Evolutionary conservation across 2,888 invertebrate species (phyloP), one percentile per base, ranked within the genome.

Genomic region (Monoplex corrugatus): DNA sequence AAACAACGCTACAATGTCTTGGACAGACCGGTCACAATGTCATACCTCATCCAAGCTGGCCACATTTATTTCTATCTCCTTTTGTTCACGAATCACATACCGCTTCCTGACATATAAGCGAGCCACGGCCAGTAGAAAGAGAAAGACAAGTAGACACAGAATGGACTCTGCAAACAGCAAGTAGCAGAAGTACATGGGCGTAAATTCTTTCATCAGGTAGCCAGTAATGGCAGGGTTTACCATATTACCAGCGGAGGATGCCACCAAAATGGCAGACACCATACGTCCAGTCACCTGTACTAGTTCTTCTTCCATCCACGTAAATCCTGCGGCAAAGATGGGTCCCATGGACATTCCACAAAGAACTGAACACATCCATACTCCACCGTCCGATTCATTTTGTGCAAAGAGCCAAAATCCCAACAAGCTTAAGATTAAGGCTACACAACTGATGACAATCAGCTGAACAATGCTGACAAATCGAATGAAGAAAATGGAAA

Each of bases 401-500:
- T 91, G 16, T 93, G 91, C 50, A 80, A 80, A 85, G 13, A 90
- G 32, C 16, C 89, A 23, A 57, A 88, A 89, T 8, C 57, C 43
- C 94, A 92, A 19, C 93, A 95, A 0, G 93, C 89, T 19, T 93
- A 90, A 89, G n/a, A 82, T 72, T n/a, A 89, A 45, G 6, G 38
- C 16, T 0, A 72, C 1, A 57, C 83, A 86, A 43, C 88, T 86
- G 19, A 90, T 50, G 50, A 86, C 75, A 13, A 92, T 57, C 13
- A 89, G 57, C 44, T 92, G 92, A 1, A 94, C 92, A 5, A 95
- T 94, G 63, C 92, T 93, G 19, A 96, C 89, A 83, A 94, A 94
- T 19, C 93, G 93, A 0, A 96, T 94, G 32, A 95, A 91, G 86
- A 95, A 94, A n/a, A 96, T 95, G 45, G 95, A 95, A 5, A 94